Conservation (phyloP, 2,888 invertebrate genomes). For the Ptycholaimellus sp. region DNA sequence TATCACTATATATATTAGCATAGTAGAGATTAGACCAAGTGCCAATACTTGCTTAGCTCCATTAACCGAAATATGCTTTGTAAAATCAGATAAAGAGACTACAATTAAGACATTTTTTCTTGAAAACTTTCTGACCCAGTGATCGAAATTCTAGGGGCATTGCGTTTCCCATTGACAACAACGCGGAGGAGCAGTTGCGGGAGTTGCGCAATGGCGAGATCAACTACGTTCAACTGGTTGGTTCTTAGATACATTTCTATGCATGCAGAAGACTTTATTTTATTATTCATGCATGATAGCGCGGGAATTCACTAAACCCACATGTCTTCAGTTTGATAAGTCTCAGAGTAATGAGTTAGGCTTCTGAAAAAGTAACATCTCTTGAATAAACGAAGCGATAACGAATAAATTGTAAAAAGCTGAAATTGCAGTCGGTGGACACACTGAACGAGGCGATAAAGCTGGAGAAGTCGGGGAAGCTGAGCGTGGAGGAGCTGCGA, state of each 20-base stretch:
- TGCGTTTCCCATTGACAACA: constrained; percentile 57
- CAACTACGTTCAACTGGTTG: constrained; percentile 66
- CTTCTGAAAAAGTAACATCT: background rate
- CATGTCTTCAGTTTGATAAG: too few species aligned
- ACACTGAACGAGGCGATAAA: constrained; percentile 63
- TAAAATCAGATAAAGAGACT: too few species aligned
- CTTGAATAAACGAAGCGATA: background rate
- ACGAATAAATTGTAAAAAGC: background rate
- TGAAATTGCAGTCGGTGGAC: constrained; percentile 38
- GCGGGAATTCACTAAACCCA: too few species aligned
- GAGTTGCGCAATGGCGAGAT: constrained; percentile 48
- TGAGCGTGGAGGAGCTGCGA: constrained; percentile 44
- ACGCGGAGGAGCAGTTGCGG: constrained; percentile 47
- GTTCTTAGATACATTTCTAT: too few species aligned
- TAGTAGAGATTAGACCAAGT: too few species aligned
- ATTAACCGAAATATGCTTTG: too few species aligned
- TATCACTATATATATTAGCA: too few species aligned
- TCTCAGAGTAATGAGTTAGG: too few species aligned
- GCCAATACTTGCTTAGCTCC: too few species aligned
- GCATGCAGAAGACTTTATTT: too few species aligned
- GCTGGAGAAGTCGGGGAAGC: constrained; percentile 45
- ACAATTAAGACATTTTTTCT: too few species aligned
- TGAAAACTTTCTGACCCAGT: background rate
- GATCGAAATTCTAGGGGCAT: constrained; percentile 64
- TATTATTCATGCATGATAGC: too few species aligned